Conservation (phyloP, 2,113 vertebrate species). For the Lepidothrix coronata region DNA sequence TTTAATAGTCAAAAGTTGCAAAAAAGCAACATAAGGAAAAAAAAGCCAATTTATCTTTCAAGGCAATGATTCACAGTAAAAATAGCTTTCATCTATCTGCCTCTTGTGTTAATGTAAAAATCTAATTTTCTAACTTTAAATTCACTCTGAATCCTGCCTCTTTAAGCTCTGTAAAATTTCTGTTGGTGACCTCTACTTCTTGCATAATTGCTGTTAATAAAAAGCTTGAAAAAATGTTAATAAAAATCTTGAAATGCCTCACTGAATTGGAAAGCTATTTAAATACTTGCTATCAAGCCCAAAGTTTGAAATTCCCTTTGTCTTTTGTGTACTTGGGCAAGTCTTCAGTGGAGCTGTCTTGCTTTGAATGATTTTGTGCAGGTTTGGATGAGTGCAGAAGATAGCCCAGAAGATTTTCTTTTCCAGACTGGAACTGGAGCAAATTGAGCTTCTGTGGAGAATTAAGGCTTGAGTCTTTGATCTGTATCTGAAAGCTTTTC, state of each 20-base stretch:
- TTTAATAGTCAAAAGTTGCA: not conserved
- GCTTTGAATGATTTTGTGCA: not conserved
- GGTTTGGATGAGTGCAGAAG: not conserved
- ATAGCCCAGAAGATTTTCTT: not conserved
- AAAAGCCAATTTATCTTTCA: not conserved
- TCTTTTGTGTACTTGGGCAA: not conserved
- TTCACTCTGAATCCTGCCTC: not conserved
- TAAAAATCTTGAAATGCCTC: not conserved
- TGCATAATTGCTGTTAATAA: not conserved
- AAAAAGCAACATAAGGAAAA: not conserved
- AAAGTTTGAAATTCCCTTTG: not conserved
- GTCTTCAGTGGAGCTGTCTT: not conserved
- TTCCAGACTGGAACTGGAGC: not conserved
- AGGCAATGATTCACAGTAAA: not conserved
- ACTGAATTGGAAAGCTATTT: not conserved
- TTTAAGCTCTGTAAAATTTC: not conserved
- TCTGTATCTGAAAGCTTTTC: not conserved
- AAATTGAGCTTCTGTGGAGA: not conserved
- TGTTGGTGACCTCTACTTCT: not conserved
- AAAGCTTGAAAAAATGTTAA: not conserved
- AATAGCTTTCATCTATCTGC: not conserved
- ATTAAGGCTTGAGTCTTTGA: not conserved
- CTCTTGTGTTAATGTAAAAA: not conserved
- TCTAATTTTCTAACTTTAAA: not conserved
- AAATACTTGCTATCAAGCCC: not conserved